These are phyloP conservation scores for Scelioninae gen. 1 DNA, from an alignment of 2,888 invertebrate genomes.

Conservation along the genomic window DNA sequence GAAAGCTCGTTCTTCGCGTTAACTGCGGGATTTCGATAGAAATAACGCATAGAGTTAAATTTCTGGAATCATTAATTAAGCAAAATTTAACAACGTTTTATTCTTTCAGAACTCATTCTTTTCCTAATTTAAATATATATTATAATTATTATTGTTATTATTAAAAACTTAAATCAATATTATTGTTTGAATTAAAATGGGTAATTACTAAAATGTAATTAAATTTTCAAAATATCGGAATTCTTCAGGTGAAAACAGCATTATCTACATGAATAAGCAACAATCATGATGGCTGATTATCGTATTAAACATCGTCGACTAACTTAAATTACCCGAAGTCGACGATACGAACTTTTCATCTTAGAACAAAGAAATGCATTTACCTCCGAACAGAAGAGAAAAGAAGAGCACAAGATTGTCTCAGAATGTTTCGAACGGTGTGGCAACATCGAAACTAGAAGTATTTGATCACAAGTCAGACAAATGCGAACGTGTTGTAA, in stretches of 20 bases:
- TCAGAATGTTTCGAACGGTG: constrained; percentile 22
- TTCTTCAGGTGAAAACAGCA: too few relatives aligned
- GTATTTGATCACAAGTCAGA: constrained; percentile 25
- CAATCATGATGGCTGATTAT: constrained; percentile 28
- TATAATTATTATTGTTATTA: too few relatives aligned
- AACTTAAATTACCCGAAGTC: constrained; percentile 54
- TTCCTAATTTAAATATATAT: too few relatives aligned
- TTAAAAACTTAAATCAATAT: too few relatives aligned
- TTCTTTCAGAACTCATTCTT: too few relatives aligned
- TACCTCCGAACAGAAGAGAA: constrained; percentile 5
- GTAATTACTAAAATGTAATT: background rate
- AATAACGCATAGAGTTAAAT: background rate
- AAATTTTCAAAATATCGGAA: background rate
- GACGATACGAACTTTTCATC: constrained; percentile 28
- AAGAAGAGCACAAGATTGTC: constrained; percentile 25
- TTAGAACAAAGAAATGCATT: constrained; percentile 42
- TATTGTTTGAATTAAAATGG: background rate
- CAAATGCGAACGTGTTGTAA: background rate
- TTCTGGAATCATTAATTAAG: too few relatives aligned
- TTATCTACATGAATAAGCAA: background rate
- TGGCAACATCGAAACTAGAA: background rate
- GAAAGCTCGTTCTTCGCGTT: constrained; percentile 47
- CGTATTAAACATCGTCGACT: constrained; percentile 40
- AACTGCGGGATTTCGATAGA: constrained; percentile 17
- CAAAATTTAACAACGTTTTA: too few relatives aligned